phyloP scores from a whole-genome alignment of 2,888 invertebrate genomes.

The Acanthacorydalis orientalis region DNA sequence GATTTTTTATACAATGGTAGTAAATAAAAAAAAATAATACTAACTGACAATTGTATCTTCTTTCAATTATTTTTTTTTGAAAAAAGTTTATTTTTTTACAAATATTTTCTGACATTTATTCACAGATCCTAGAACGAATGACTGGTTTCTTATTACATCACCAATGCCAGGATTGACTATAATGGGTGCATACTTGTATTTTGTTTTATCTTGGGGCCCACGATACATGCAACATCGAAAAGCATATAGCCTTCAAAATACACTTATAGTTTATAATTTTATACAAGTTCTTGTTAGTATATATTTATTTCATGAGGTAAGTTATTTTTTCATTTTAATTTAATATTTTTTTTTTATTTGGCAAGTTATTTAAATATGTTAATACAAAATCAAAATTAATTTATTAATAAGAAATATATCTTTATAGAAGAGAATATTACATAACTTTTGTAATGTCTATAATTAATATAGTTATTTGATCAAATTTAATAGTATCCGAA shows the following conservation, averaged over 20 bases:
- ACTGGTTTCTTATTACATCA: conserved; percentile 54
- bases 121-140: conserved; percentile 43
- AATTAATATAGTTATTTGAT: no score
- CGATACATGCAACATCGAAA: conserved; percentile 73
- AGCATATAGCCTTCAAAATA: conserved; percentile 62
- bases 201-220: conserved; percentile 65
- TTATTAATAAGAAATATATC: no score
- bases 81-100: neutral
- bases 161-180: conserved; percentile 53
- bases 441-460: no score
- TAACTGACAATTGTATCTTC: no score
- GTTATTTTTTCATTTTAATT: conserved; percentile 9
- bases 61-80: no score
- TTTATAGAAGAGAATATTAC: no score
- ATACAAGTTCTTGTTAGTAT: conserved; percentile 70
- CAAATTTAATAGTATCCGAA: no score
- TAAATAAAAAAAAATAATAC: no score
- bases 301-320: conserved; percentile 64
- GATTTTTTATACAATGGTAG: no score
- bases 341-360: no score
- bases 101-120: conserved; percentile 7
- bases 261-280: conserved; percentile 73
- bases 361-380: no score
- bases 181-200: conserved; percentile 49
- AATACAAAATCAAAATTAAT: no score